Base-by-base conservation (phyloP, 2,888 invertebrate species). In the Melinaea marsaeus region DNA sequence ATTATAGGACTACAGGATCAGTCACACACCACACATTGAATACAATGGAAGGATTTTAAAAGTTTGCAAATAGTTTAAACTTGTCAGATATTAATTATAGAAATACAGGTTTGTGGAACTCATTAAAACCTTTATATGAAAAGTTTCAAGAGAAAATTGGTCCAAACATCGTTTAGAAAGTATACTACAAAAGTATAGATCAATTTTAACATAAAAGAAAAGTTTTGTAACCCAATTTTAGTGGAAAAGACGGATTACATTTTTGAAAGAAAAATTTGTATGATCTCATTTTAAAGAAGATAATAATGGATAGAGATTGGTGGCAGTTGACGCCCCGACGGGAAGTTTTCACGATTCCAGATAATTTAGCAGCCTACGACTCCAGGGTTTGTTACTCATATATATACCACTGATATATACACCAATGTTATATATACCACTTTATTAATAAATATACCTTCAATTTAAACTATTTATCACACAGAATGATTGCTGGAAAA, bases 321-420 rank as follows among this genome's bases (percentile, higher is more conserved):
- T 92, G 92, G 92, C 87, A 89, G 67, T 77, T 92, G 71, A 85
- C 86, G 13, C 92, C 92, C 1, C 83, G 86, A 6, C 79, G 86
- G 59, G 82, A 86, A 54, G 69, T 84, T 61, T 81, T 70, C 70
- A 72, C 83, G 13, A 79, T 93, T 47, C 92, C 93, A 0, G 93
- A 93, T 68, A 89, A 92, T 73, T 83, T 93, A 68, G 91, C 92
- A 3, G 90, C 93, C 54, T 72, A 86, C 61, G 93, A 93, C 73
- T 93, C 93, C 72, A 79, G 92, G 93, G 93, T 93, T 84, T 71
- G 87, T 85, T 62, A 33, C 35, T 55, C 2, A 58, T 37, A 4
- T 55, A 37, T 13, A 37, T 7, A 5, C 2, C 7, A 42, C 7
- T 9, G n/a, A n/a, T n/a, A n/a, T n/a, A n/a, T n/a, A n/a, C n/a